Conservation (phyloP, 2,113 vertebrate genomes). For the Peucedramus taeniatus region DNA sequence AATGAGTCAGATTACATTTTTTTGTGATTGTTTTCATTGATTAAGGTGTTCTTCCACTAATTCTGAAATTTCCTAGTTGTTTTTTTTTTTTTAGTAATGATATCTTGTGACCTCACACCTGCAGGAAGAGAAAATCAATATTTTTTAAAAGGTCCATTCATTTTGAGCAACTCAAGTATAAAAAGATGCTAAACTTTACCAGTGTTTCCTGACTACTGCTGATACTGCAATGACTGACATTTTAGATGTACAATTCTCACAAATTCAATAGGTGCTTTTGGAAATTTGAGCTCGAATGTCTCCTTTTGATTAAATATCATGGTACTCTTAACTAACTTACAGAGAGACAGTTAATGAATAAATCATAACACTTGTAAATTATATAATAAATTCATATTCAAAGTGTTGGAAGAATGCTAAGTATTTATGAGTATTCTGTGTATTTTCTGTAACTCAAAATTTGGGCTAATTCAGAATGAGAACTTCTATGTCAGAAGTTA, state of each 20-base stretch:
- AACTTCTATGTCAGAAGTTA: background rate
- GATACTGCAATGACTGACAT: background rate
- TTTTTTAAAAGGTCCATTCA: background rate
- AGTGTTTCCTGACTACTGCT: background rate
- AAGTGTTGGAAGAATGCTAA: background rate
- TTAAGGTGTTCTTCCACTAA: background rate
- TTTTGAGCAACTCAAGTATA: background rate
- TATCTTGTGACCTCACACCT: background rate
- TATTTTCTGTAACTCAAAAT: background rate
- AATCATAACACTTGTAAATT: background rate
- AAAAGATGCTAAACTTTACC: background rate
- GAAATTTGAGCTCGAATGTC: background rate
- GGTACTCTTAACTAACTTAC: background rate
- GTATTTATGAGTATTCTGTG: background rate
- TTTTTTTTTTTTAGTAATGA: background rate
- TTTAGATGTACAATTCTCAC: background rate
- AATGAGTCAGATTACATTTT: background rate
- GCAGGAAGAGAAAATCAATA: background rate
- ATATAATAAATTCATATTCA: background rate
- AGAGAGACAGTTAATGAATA: background rate
- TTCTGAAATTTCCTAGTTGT: background rate
- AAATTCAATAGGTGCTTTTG: background rate
- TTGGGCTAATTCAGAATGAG: background rate
- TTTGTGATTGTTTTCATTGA: background rate
- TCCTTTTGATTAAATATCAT: background rate